phyloP scores from a whole-genome alignment of 2,797 vertebrate species.

The Heliangelus exortis region DNA sequence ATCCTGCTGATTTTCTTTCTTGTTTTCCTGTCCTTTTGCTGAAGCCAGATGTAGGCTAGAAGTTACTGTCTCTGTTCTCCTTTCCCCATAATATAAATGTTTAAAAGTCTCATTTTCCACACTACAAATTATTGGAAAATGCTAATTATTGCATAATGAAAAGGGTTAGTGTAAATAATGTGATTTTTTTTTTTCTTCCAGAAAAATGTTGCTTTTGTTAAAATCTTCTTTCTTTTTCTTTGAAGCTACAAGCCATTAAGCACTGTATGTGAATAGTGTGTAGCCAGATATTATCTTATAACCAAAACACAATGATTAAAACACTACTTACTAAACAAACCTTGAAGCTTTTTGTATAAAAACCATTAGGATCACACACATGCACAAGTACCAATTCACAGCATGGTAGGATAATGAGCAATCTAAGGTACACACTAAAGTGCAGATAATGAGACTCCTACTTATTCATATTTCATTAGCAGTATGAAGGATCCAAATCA shows the following conservation, averaged over 20 bases:
- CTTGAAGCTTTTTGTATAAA: slow-evolving; percentile 39
- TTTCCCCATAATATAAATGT: background rate
- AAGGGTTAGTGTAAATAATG: background rate
- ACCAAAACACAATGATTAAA: slow-evolving; percentile 44
- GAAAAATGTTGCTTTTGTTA: slow-evolving; percentile 24
- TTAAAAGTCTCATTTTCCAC: background rate
- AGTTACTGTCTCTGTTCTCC: background rate
- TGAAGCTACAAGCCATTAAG: background rate
- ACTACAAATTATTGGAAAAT: slow-evolving; percentile 22
- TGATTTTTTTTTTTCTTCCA: background rate
- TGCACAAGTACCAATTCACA: slow-evolving; percentile 37
- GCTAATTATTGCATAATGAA: slow-evolving; percentile 16
- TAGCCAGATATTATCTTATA: background rate
- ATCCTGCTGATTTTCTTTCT: background rate
- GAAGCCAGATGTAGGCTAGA: background rate
- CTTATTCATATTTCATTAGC: slow-evolving; percentile 73
- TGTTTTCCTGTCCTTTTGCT: background rate
- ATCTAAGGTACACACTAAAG: slow-evolving; percentile 57
- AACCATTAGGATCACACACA: slow-evolving; percentile 37
- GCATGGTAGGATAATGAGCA: slow-evolving; percentile 53
- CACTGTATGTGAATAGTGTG: background rate
- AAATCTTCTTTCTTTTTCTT: background rate
- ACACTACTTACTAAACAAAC: slow-evolving; percentile 49
- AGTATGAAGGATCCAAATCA: slow-evolving; percentile 66
- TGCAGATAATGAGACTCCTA: slow-evolving; percentile 73